Evolutionary conservation across 2,888 invertebrate genomes (phyloP).

Genomic region (Pseudeuparius sepicola): DNA sequence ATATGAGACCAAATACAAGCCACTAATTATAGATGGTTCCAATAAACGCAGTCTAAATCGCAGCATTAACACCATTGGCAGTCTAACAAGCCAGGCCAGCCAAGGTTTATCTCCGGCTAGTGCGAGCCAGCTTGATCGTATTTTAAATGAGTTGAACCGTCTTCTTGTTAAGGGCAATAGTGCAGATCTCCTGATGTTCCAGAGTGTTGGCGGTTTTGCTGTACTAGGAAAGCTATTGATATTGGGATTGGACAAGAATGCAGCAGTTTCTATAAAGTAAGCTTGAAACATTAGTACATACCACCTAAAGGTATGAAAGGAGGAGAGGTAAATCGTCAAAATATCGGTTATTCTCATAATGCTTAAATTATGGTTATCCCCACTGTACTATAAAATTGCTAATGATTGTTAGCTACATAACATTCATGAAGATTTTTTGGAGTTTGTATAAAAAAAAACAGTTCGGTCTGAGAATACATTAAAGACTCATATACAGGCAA

Average conservation of each 20-base stretch:
- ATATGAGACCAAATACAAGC: slow-evolving; percentile 44
- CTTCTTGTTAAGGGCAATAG: slow-evolving; percentile 38
- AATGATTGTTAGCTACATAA: no score
- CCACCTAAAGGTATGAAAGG: no score
- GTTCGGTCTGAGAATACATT: no score
- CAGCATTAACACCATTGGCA: slow-evolving; percentile 35
- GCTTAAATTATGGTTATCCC: no score
- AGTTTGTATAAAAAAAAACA: no score
- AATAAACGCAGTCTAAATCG: slow-evolving; percentile 36
- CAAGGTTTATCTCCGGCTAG: slow-evolving; percentile 38
- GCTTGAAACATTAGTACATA: slow-evolving; percentile 32
- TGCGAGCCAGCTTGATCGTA: slow-evolving; percentile 42
- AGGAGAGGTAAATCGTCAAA: no score
- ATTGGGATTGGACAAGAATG: slow-evolving; percentile 49
- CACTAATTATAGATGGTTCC: slow-evolving; percentile 30
- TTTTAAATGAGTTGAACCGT: slow-evolving; percentile 46
- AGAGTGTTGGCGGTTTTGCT: slow-evolving; percentile 49
- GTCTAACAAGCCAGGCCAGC: slow-evolving; percentile 37
- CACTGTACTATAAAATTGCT: no score
- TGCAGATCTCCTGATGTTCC: slow-evolving; percentile 39
- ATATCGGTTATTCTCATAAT: no score
- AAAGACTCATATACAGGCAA: no score
- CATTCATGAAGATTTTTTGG: no score
- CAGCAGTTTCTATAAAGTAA: slow-evolving; percentile 53
- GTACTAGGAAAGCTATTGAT: slow-evolving; percentile 55